Base-by-base conservation (phyloP, 2,797 vertebrate species). In the Gymnothorax reevesii region DNA sequence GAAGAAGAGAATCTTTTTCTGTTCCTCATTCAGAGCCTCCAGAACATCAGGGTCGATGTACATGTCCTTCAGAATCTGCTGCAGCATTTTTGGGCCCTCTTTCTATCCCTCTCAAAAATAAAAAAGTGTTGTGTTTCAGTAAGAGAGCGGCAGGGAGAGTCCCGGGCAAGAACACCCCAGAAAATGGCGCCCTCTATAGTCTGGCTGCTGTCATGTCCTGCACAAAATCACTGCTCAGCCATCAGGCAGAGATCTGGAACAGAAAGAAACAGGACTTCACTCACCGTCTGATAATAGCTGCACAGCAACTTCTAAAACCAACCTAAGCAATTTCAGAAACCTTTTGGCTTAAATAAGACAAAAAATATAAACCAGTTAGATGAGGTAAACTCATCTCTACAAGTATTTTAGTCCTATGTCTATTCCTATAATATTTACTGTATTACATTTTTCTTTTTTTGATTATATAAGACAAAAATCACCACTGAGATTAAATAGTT, bases 51-150 rank as follows among this genome's bases (percentile, higher is more conserved):
- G 96, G 75, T 96, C 96, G 85, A 97, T 92, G 94, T 95, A 96
- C 96, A 96, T 96, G 84, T 96, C 93, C 87, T 95, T 86, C 0
- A 96, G 94, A 90, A 97, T 96, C 90, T 96, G 94, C 84, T 96
- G 95, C 93, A 96, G 92, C 96, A 97, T 96, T 86, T 77, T 92
- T 91, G 20, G 22, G 73, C 85, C 60, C 87, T 66, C 83, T 82
- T 82, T 73, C 42, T 42, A 27, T 15, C 73, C 33, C 20, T 49
- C 62, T 27, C 7, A 84, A 60, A 84, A 84, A 15, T 22, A 64
- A 3, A 15, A 49, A 64, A 3, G 59, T 62, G 13, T 66, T 54
- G 54, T 69, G 9, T 59, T 79, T 87, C 54, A 10, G 83, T 87
- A 77, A 73, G 86, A 57, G 85, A 22, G 59, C 8, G 12, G 1